These are phyloP conservation scores for western clawed frog (Xenopus tropicalis) DNA, from an alignment of 2,113 vertebrate species.

Conservation along the genomic window UCB_Xtro_10.0 CM004446.2:70302001-70302500, in stretches of 20 bases:
- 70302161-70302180: constrained; percentile 36
- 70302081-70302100: constrained; percentile 39
- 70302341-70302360: too few species aligned
- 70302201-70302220: constrained; percentile 11
- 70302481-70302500: too few species aligned
- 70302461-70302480: too few species aligned
- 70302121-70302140: constrained; percentile 39
- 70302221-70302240: constrained; percentile 9
- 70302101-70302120: constrained; percentile 35
- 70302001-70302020: constrained; percentile 39
- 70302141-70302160: constrained; percentile 40
- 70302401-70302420: too few species aligned
- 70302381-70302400: too few species aligned
- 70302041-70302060: constrained; percentile 41
- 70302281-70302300: background rate
- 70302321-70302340: too few species aligned
- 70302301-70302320: background rate
- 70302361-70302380: too few species aligned
- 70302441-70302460: too few species aligned
- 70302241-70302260: constrained; percentile 3
- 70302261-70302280: constrained; percentile 15
- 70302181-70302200: constrained; percentile 26
- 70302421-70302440: too few species aligned
- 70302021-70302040: constrained; percentile 35
- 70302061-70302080: constrained; percentile 39